Evolutionary conservation across 2,113 vertebrate genomes (phyloP), one percentile per base, ranked within the genome.

Genomic region (Accipiter cooperii): DNA sequence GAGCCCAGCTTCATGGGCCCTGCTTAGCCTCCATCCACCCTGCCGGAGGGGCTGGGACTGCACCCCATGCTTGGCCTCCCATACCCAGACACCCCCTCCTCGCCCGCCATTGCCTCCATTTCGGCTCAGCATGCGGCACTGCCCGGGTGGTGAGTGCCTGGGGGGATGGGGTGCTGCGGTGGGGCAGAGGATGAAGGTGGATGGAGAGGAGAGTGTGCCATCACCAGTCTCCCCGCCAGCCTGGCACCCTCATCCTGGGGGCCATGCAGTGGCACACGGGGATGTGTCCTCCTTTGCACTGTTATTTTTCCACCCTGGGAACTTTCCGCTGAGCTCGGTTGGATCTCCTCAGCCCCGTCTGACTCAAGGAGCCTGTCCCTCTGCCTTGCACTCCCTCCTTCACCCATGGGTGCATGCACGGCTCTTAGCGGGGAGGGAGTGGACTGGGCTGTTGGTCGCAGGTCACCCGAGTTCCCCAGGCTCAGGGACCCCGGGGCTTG

Each of bases 61-160:
- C 68, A 38, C 71, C 73, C 68, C 10, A 2, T 26, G 93, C 94
- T 96, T 96, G 93, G 76, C 68, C 81, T 85, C 69, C 78, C 10
- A 6, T 74, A n/a, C 75, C 78, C 61, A 21, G 61, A 46, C 51
- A 21, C 60, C 46, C 46, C 12, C 36, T 44, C 42, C 63, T 74
- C 5, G 0, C 17, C 74, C 20, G 0, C 73, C 95, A 87, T 94
- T 3, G 1, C 76, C 95, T 95, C 86, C 96, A 94, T 96, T 81
- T 47, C 5, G 92, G 97, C 95, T 97, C 96, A 98, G 98, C 99
- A 98, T 99, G 99, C 61, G 57, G 95, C 76, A 44, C 87, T 33
- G 77, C 82, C 92, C 3, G 47, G 52, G 46, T 18, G 66, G 65
- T 4, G 15, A 73, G 36, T 54, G 73, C 71, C 64, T 16, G n/a